Base-by-base conservation (phyloP, 30 jellyfish, hydroid and myxozoan species). In the Aurelia sp. region DNA sequence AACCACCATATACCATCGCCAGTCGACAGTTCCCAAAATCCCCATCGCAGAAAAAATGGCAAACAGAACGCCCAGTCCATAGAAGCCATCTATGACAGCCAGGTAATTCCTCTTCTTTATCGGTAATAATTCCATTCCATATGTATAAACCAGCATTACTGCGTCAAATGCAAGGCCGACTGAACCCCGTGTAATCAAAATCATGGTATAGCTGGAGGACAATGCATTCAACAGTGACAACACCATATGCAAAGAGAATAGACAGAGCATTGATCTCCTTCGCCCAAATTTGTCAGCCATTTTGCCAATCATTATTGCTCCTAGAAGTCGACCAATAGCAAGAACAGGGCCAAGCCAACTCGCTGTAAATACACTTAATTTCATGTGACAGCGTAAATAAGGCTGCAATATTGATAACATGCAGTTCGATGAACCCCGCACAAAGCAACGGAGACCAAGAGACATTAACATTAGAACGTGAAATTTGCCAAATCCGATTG, bases 401-500 rank as follows among this genome's bases (percentile, higher is more conserved):
- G 33, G 33, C 33, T 27, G 33, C 33, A 27, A 27, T 27, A 27
- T 27, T 27, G 33, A 27, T 27, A 27, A 13, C 12, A 71, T 22
- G 38, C 65, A 35, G 58, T 63, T 71, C 30, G 53, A 2, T n/a
- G 82, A 16, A 0, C 66, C n/a, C 18, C 17, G 48, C 35, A 65
- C 18, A 40, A 71, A 71, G 17, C 13, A 15, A 5, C 82, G 11
- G 24, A 44, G 16, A 20, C 11, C n/a, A 7, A 41, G 11, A 35
- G 9, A 13, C 3, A 35, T 35, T 11, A 71, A 50, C 18, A 65
- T 65, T 0, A 71, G 38, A 5, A 71, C 6, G 4, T 71, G 82
- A n/a, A 71, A 71, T 13, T 35, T 71, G 18, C 82, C 82, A 41
- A 71, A 71, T 24, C 82, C 82, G 3, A 27, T 27, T 27, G 33